Evolutionary conservation across 2,113 vertebrate species (phyloP), one percentile per base, ranked within the genome.

Genomic region (Pelodiscus sinensis): DNA sequence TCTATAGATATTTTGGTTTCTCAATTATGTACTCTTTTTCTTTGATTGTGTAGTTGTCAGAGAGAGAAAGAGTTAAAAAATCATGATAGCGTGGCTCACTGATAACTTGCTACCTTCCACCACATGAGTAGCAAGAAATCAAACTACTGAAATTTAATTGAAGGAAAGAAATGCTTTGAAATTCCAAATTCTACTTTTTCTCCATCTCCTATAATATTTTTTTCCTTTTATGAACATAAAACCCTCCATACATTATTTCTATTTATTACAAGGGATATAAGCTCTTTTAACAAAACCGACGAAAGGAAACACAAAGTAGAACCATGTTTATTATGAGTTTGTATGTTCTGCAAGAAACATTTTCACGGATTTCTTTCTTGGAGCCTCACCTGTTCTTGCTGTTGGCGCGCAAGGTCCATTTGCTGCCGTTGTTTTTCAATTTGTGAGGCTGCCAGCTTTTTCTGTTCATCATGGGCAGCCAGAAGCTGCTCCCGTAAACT

Each of bases 371-470:
- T 94, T 86, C 92, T 73, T 91, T 90, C 90, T 81, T 88, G 94
- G 79, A 92, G 44, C 86, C 98, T 98, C 98, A 99, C 99, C 99
- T 99, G 99, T 96, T 99, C 99, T 98, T 99, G 99, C 97, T 99
- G 99, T 96, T 99, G 99, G 95, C 99, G 99, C 94, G 99, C 99
- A 95, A 99, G 98, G 98, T 99, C 99, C 99, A 99, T 99, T 98
- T 99, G 99, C 97, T 99, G 99, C 97, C 99, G 98, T 97, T 99
- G 99, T 96, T 99, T 99, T 97, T 99, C 99, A 97, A 99, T 99
- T 97, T 99, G 99, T 35, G 99, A 99, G 88, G 99, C 99, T 58
- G 99, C 99, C 92, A 99, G 98, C 96, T 99, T 99, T 97, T 99
- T 99, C 98, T 99, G 99, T 92, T 99, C 99, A 0, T 99, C 99